Evolutionary conservation across 2,888 invertebrate genomes (phyloP), one percentile per base, ranked within the genome.

Genomic region (Tenthredo livida): DNA sequence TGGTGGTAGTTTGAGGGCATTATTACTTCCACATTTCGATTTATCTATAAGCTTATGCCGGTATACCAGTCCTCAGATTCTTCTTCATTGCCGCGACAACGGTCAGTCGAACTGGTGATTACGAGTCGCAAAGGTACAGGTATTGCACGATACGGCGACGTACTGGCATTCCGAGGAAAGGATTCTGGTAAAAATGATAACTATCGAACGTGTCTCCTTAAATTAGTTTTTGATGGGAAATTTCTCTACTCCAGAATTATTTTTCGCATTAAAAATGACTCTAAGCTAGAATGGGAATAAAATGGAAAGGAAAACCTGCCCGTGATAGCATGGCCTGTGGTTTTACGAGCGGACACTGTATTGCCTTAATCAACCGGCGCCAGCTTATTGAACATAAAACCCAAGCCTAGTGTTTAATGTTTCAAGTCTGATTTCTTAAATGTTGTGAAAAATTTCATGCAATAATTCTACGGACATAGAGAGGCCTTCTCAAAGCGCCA

Each of bases 71-170:
- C 10, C 33, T 33, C 17, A 7, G 29, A 10, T 7, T 29, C 43
- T 7, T 54, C 29, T 50, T 33, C 17, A 29, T 33, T 33, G n/a
- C 29, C n/a, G 10, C 40, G 58, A 21, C 80, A 43, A 40, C 37
- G 29, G 40, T 65, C 80, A 25, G 12, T 80, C 80, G 7, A 40
- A 58, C 61, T 40, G 10, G 43, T 65, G 80, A 80, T 80, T 40
- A 61, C n/a, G 43, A n/a, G n/a, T 80, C 58, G 61, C 65, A 61
- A 80, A 80, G 25, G 65, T 80, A 61, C 25, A 6, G 21, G n/a
- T 58, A 25, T 25, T 15, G 29, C 29, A 67, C 33, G 61, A n/a
- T 25, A 25, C 12, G 61, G 25, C 12, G 61, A 12, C 12, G 25
- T 25, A 25, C 4, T 61, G 12, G 10, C 9, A 73, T 40, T 43